A percentile compares a stretch with the other conserved stretches of the same genome.
These are phyloP conservation scores for Polyodon spathula DNA, from an alignment of 2,113 vertebrate genomes.

Conservation along the genomic window DNA sequence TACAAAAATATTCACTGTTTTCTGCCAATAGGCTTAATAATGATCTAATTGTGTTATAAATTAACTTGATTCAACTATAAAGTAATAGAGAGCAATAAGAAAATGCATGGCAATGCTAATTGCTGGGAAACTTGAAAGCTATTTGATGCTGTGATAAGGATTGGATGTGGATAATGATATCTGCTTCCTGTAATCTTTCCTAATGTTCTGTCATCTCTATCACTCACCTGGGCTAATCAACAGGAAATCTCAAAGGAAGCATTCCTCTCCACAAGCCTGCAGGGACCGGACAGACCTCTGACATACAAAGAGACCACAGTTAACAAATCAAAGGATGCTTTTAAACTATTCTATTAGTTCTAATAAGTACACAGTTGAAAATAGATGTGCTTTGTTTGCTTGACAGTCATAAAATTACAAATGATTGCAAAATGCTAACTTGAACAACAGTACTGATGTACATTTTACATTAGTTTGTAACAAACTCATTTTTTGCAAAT, in stretches of 20 bases:
- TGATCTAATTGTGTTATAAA: no score
- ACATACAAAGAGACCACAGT: slow-evolving; percentile 12
- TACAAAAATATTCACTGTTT: no score
- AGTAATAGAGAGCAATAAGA: no score
- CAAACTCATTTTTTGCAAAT: no score
- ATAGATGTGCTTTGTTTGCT: not conserved
- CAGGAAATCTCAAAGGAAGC: slow-evolving; percentile 16
- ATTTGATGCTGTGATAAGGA: slow-evolving; percentile 31
- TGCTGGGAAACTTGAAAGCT: not conserved
- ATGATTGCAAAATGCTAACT: no score
- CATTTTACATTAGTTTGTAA: no score
- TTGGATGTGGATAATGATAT: slow-evolving; percentile 29
- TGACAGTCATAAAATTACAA: no score
- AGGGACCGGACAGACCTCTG: not conserved
- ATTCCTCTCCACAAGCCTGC: slow-evolving; percentile 2
- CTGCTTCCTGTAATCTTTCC: slow-evolving; percentile 40
- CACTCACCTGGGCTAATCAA: slow-evolving; percentile 33
- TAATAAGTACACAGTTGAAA: not conserved
- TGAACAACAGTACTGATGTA: no score
- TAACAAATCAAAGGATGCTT: not conserved
- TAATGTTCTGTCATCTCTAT: slow-evolving; percentile 27
- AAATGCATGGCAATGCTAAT: not conserved
- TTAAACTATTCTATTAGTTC: not conserved
- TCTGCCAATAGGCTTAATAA: no score
- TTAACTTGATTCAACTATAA: no score